Conservation (phyloP, 2,888 invertebrate species). For the Lochmaea capreae region DNA sequence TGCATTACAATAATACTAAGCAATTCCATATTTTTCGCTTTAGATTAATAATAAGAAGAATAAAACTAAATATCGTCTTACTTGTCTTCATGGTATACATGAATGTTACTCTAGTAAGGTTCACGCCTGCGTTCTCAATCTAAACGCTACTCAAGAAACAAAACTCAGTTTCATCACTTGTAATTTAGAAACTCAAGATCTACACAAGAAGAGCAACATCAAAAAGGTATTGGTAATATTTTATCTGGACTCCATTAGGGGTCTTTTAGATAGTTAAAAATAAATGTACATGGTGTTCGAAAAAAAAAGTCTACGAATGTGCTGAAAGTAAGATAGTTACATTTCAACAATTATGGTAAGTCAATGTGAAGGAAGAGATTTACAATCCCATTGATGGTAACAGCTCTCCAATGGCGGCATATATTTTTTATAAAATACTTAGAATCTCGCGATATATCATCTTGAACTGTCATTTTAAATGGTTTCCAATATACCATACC, state of each 20-base stretch:
- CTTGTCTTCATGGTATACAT: slow-evolving; percentile 67
- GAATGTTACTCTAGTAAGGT: slow-evolving; percentile 69
- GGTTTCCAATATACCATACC: no score
- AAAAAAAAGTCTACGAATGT: no score
- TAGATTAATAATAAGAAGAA: neutral
- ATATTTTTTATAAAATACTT: no score
- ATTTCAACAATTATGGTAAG: no score
- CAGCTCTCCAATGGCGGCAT: no score
- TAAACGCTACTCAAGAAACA: slow-evolving; percentile 33
- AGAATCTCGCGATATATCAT: neutral
- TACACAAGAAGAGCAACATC: slow-evolving; percentile 30
- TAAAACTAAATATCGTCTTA: slow-evolving; percentile 20
- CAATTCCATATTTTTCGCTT: neutral
- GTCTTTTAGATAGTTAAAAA: no score
- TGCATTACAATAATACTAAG: neutral
- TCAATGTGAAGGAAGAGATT: no score
- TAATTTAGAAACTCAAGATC: slow-evolving; percentile 37
- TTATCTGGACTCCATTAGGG: no score
- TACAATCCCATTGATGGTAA: no score
- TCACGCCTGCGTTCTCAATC: slow-evolving; percentile 65
- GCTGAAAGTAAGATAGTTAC: no score
- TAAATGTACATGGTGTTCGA: no score
- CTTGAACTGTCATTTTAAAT: no score
- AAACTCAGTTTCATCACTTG: slow-evolving; percentile 43
- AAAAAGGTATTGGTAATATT: slow-evolving; percentile 29